Evolutionary conservation across 1,140 invertebrate genomes (phyloP).

Genomic region (Pantala flavescens): DNA sequence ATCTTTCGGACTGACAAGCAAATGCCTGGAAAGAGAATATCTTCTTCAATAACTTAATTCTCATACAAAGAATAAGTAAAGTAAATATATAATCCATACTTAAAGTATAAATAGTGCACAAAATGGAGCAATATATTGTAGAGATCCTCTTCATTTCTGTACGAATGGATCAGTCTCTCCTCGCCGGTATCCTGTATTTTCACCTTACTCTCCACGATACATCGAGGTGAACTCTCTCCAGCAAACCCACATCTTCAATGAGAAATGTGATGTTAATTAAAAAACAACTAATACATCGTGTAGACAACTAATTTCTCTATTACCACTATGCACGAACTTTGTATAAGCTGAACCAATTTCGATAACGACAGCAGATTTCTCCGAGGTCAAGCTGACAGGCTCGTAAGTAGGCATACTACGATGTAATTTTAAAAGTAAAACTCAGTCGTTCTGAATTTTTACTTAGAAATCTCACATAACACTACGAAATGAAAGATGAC

Average conservation of each 20-base stretch:
- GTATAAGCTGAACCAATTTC: slow-evolving; percentile 89
- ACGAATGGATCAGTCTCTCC: slow-evolving; percentile 57
- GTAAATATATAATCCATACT: slow-evolving; percentile 42
- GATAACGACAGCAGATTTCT: slow-evolving; percentile 79
- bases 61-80: slow-evolving; percentile 4
- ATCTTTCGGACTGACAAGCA: slow-evolving; percentile 87
- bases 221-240: slow-evolving; percentile 73
- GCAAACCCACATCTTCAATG: slow-evolving; percentile 76
- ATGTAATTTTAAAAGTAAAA: neutral
- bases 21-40: slow-evolving; percentile 47
- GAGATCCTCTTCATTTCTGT: slow-evolving; percentile 59
- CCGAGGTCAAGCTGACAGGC: slow-evolving; percentile 60
- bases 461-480: too few relatives aligned
- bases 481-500: too few relatives aligned
- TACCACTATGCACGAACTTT: slow-evolving; percentile 64
- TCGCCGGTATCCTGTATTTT: slow-evolving; percentile 52
- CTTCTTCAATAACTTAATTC: neutral
- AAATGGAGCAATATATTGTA: slow-evolving; percentile 81
- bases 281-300: neutral
- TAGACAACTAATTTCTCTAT: slow-evolving; percentile 11
- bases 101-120: slow-evolving; percentile 78
- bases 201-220: slow-evolving; percentile 72
- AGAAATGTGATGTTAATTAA: slow-evolving; percentile 21
- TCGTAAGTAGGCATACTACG: slow-evolving; percentile 45
- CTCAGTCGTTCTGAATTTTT: neutral